Base-by-base conservation (phyloP, 2,888 invertebrate genomes). In the Amphipoea oculea region DNA sequence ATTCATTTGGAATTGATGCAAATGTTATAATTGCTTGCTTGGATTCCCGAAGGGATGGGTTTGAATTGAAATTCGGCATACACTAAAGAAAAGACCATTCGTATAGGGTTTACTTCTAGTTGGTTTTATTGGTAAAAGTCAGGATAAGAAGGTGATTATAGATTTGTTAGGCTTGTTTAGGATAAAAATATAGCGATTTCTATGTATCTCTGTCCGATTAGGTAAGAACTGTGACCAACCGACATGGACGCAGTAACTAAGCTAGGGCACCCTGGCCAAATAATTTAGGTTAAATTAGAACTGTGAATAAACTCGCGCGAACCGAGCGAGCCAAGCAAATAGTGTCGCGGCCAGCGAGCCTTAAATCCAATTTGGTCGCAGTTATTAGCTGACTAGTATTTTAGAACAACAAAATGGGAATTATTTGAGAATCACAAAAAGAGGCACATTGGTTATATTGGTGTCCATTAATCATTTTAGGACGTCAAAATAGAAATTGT, bases 11-110 rank as follows among this genome's bases (percentile, higher is more conserved):
- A 29, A 9, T 36, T 72, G 68, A 81, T 40, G n/a, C n/a, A 54
- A 42, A 45, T 57, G 40, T 81, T 48, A 51, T 81, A 51, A 70
- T 78, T 78, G 48, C 81, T 78, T 81, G 40, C 23, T 29, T 29
- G 12, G 9, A 54, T 79, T 74, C 17, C 23, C 7, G 11, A 2
- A 82, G 40, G 17, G 17, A 65, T 2, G 40, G 2, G 7, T 40
- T 20, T 40, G 14, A 40, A 63, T 45, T 76, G 3, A 51, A 83
- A 83, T 51, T 76, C 42, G 11, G 5, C 20, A 36, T 51, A 67
- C 23, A 40, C 40, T 9, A 65, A 70, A 9, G 1, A 23, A 54
- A 62, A 54, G 1, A 40, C 4, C 42, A 66, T 71, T 71, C 12
- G 12, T 40, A 17, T 45, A 20, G 14, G 42, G n/a, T 36, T 62